Base-by-base conservation (phyloP, 2,113 vertebrate species). In the Tachycineta bicolor region DNA sequence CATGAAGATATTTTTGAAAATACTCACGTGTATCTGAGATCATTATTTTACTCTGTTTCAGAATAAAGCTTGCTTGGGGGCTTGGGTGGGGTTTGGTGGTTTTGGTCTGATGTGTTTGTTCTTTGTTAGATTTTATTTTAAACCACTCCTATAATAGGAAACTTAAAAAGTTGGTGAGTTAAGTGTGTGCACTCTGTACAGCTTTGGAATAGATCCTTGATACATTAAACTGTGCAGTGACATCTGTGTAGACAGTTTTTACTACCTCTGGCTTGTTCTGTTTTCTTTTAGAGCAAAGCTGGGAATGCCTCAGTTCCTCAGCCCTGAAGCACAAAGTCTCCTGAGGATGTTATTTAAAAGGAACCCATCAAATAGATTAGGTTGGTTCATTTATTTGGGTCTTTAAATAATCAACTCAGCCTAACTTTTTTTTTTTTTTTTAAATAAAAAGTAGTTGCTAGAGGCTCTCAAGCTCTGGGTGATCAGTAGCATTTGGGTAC, bases 301-400 rank as follows among this genome's bases (percentile, higher is more conserved):
- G 90, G 99, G 99, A 95, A 99, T 99, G 99, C 99, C 99, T 83
- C 99, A 99, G 94, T 99, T 99, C 97, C 98, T 99, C 87, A 99
- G 99, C 96, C 95, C 98, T 90, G 99, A 99, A 98, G 99, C 99
- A 89, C 99, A 99, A 96, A 99, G 99, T 98, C 99, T 99, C 95
- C 97, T 99, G 91, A 98, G 99, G 93, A 99, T 99, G 99, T 97
- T 99, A 95, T 99, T 99, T 97, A 99, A 99, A 98, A 98, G 99
- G 86, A 99, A 99, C 95, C 99, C 99, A 83, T 97, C 98, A 75
- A 99, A 99, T 97, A 98, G 99, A 98, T 98, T 99, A 97, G 99
- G 99, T 99, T 98, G 97, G 98, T 91, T 95, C 76, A 18, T 74
- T 88, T 96, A 31, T 79, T 79, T 94, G 23, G 4, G 11, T 70